Evolutionary conservation across 1,140 invertebrate genomes (phyloP), one percentile per base, ranked within the genome.

Genomic region (Sesamia nonagrioides): DNA sequence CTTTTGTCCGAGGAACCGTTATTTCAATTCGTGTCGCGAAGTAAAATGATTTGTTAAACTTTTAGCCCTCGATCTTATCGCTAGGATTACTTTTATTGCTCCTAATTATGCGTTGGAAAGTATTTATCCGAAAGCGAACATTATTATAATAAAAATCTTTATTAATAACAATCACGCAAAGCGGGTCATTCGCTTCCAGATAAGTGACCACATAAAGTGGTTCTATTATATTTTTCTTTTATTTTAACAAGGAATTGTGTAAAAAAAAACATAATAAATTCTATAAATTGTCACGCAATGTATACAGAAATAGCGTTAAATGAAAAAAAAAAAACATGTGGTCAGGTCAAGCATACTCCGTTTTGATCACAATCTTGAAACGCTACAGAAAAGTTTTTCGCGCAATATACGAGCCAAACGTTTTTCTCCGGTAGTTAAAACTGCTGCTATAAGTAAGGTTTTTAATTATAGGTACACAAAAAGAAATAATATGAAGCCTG

Each of bases 211-310:
- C 52, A 45, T 15, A 18, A 27, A 42, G 9, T 56, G 37, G 58
- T 73, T 40, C n/a, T 35, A 17, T 71, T 54, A 69, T 69, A 27
- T 37, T 61, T 75, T 37, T 60, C 54, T 76, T 78, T 78, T 72
- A 48, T 72, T 61, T 56, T 61, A 52, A 21, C 58, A 71, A 78
- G 58, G 68, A 82, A 82, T 52, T 56, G 61, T 78, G n/a, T n/a
- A n/a, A n/a, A n/a, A 54, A 77, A 78, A 78, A 73, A 77, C 35
- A 78, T 52, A 58, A 68, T 35, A 79, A 78, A 76, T 74, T 71
- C 60, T 54, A 50, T 50, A 77, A 68, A 52, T 15, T 71, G 83
- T 80, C 83, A 84, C 83, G 83, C 83, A 54, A 84, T 79, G 56
- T 63, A 58, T 80, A 78, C 80, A 78, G 58, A 80, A 82, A 80